Conservation (phyloP, 2,797 vertebrate genomes). For the Gobionotothen gibberifrons region DNA sequence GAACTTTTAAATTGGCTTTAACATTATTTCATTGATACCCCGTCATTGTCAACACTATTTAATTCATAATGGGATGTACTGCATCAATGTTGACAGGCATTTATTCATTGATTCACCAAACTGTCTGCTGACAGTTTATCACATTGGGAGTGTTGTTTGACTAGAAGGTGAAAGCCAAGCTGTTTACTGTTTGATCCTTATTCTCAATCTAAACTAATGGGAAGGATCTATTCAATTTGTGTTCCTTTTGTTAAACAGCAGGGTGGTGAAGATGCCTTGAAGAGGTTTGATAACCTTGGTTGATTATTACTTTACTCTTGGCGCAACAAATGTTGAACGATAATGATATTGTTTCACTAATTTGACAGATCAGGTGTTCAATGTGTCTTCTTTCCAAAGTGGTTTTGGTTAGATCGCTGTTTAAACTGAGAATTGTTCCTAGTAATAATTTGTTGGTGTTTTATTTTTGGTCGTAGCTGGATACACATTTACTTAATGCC, state of each 20-base stretch:
- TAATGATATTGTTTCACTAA: no score
- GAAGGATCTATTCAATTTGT: neutral
- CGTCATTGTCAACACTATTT: neutral
- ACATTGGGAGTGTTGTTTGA: constrained; percentile 1
- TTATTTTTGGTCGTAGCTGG: neutral
- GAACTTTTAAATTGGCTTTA: neutral
- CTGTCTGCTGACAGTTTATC: neutral
- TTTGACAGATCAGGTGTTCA: neutral
- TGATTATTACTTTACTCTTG: neutral
- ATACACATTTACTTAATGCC: neutral
- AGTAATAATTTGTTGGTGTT: neutral
- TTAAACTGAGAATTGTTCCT: neutral
- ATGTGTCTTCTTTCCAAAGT: neutral
- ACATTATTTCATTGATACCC: neutral
- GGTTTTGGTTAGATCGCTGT: neutral
- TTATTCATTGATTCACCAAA: constrained; percentile 11
- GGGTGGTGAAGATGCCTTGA: neutral
- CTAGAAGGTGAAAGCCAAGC: neutral
- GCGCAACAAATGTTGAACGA: neutral
- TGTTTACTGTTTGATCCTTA: neutral
- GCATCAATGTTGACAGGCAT: constrained; percentile 14
- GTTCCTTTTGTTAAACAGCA: neutral
- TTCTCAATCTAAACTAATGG: neutral
- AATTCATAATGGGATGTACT: neutral
- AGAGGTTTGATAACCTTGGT: neutral